Base-by-base conservation (phyloP, 2,113 vertebrate species). In the Chunga burmeisteri region DNA sequence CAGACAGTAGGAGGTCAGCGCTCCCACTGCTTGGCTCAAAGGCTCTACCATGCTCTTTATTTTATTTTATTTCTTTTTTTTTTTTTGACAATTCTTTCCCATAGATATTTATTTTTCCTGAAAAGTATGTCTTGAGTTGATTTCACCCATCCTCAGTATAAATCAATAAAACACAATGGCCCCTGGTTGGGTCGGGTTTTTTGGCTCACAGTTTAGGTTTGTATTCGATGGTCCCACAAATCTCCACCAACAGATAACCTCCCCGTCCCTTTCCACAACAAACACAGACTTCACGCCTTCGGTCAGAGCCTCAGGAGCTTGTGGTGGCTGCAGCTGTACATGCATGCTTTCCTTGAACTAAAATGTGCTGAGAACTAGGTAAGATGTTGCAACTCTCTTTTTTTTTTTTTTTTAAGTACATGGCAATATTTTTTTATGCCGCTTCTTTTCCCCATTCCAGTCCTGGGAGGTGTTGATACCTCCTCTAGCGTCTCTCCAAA, bases 1-100 rank as follows among this genome's bases (percentile, higher is more conserved):
- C 63, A 86, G 44, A 90, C 90, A 89, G 87, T 18, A n/a, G 95
- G 94, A 94, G 78, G 63, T 88, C 89, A 80, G 65, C 2, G 3
- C 74, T 91, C 93, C 90, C 49, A 62, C 95, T 68, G 91, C 27
- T 81, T 34, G 61, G 50, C 75, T 97, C 87, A 88, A 94, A 96
- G 85, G n/a, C 81, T 95, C 22, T 63, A 78, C 34, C 49, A n/a
- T 3, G 0, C 52, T 89, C 91, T 88, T 74, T 68, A 20, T 63
- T 71, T 84, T 75, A 49, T 59, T 96, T 62, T 17, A 1, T 65
- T 83, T 63, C 11, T 59, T 36, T 25, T 25, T 58, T 25, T 22
- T 46, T 38, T 10, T 47, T 61, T 13, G 29, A 75, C 58, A 62
- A 68, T 88, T 91, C 2, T 2, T 80, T 90, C 87, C 71, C 38